phyloP scores from a whole-genome alignment of 2,888 invertebrate species.

The Epicampocera succincta region DNA sequence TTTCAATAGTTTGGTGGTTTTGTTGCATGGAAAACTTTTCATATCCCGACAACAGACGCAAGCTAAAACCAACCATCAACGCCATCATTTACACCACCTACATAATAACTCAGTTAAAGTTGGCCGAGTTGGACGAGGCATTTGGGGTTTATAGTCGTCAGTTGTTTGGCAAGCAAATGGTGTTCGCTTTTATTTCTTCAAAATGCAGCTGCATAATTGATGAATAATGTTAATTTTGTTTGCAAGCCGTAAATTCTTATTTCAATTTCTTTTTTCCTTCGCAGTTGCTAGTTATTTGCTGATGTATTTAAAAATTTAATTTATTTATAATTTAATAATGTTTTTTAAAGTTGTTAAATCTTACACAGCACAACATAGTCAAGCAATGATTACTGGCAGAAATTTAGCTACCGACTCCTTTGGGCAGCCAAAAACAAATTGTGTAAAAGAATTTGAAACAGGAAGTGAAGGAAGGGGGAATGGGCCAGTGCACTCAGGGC shows the following conservation, averaged over 20 bases:
- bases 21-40: slow-evolving; percentile 25
- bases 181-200: slow-evolving; percentile 32
- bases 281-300: slow-evolving; percentile 27
- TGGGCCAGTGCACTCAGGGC: too few relatives aligned
- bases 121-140: slow-evolving; percentile 24
- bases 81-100: slow-evolving; percentile 54
- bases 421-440: too few relatives aligned
- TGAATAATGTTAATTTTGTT: slow-evolving; percentile 63
- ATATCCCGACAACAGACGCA: slow-evolving; percentile 27
- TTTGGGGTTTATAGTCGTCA: slow-evolving; percentile 40
- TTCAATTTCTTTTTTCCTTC: slow-evolving; percentile 17
- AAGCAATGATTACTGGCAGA: too few relatives aligned
- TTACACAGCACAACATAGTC: too few relatives aligned
- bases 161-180: slow-evolving; percentile 17
- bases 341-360: slow-evolving; percentile 10
- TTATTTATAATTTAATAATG: too few relatives aligned
- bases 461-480: too few relatives aligned
- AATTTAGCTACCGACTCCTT: too few relatives aligned
- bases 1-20: slow-evolving; percentile 43
- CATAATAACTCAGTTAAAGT: slow-evolving; percentile 33
- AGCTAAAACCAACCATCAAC: slow-evolving; percentile 11
- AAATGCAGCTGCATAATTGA: slow-evolving; percentile 68
- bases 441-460: too few relatives aligned
- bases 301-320: slow-evolving; percentile 25
- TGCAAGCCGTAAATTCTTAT: slow-evolving; percentile 1